These are phyloP conservation scores for Pseudochaenichthys georgianus DNA, from an alignment of 2,797 vertebrate species.

Conservation along the genomic window DNA sequence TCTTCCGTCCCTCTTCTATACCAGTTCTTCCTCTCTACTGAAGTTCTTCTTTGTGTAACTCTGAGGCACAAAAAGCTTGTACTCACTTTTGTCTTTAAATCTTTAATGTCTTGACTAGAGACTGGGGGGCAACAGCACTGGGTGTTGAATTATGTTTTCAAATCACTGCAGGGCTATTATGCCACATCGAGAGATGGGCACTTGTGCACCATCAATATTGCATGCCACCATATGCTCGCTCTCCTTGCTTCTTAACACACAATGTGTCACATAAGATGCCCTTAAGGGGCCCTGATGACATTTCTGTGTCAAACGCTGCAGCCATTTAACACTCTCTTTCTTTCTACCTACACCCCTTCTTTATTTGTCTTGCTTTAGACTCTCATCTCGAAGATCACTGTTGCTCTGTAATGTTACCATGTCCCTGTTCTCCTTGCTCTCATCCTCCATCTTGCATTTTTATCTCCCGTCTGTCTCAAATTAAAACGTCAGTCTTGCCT, in stretches of 20 bases:
- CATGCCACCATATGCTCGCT: conserved; percentile 69
- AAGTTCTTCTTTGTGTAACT: conserved; percentile 24
- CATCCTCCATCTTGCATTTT: conserved; percentile 37
- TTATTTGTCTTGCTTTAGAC: conserved; percentile 41
- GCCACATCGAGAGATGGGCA: conserved; percentile 39
- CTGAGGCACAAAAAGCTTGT: conserved; percentile 9
- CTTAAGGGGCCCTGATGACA: conserved; percentile 60
- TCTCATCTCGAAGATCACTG: conserved; percentile 47
- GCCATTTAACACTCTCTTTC: conserved; percentile 45
- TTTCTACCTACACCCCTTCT: conserved; percentile 17
- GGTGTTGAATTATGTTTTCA: conserved; percentile 49
- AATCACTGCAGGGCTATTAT: conserved; percentile 63
- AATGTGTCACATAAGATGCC: conserved; percentile 67
- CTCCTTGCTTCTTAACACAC: conserved; percentile 41
- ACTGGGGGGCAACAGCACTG: conserved; percentile 38
- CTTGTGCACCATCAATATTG: conserved; percentile 72
- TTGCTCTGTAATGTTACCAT: conserved; percentile 50
- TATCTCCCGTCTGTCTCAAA: conserved; percentile 43
- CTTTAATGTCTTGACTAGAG: conserved; percentile 55
- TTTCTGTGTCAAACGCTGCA: conserved; percentile 56
- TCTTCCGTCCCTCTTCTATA: neutral
- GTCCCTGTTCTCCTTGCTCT: conserved; percentile 7
- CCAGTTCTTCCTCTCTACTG: neutral
- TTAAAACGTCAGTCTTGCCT: conserved; percentile 40
- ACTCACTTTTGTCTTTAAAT: conserved; percentile 50